Evolutionary conservation across 1,140 invertebrate species (phyloP), one percentile per base, ranked within the genome.

Genomic region (Zelostemma sp.): DNA sequence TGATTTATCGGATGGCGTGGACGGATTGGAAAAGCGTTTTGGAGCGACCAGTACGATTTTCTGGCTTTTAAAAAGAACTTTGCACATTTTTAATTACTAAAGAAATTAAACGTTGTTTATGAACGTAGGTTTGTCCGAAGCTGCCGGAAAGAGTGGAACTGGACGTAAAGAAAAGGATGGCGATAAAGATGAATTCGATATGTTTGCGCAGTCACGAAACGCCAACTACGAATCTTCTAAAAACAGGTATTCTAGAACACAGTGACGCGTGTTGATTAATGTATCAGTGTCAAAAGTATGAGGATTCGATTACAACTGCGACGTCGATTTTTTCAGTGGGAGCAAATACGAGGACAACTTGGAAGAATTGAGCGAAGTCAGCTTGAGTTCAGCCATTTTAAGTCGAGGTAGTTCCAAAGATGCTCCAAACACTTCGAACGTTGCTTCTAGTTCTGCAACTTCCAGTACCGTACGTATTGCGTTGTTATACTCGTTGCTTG

Each of bases 201-300:
- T 94, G 90, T 94, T 97, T 86, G 95, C 95, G 41, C 94, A 96
- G 78, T 95, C 94, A 1, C 87, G 95, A 73, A 94, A 91, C 56
- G 87, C 89, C 25, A 90, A 89, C 15, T 93, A 92, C 71, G 92
- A 93, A 82, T 88, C 84, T 33, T 84, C 89, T 16, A 93, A 92
- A 85, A 88, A 85, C 40, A 89, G 88, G 91, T 92, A n/a, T n/a
- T n/a, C n/a, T n/a, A n/a, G n/a, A n/a, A n/a, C n/a, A n/a, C n/a
- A n/a, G n/a, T n/a, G n/a, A n/a, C n/a, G n/a, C n/a, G n/a, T n/a
- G n/a, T n/a, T n/a, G n/a, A n/a, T n/a, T n/a, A n/a, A n/a, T n/a
- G n/a, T n/a, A n/a, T n/a, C n/a, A n/a, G n/a, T n/a, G n/a, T n/a
- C n/a, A n/a, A n/a, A n/a, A n/a, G n/a, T n/a, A n/a, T n/a, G n/a